Percentiles rank a stretch among this genome's conserved stretches.
These are phyloP conservation scores for Cephus spinipes DNA, from an alignment of 2,888 invertebrate genomes.

Conservation along the genomic window DNA sequence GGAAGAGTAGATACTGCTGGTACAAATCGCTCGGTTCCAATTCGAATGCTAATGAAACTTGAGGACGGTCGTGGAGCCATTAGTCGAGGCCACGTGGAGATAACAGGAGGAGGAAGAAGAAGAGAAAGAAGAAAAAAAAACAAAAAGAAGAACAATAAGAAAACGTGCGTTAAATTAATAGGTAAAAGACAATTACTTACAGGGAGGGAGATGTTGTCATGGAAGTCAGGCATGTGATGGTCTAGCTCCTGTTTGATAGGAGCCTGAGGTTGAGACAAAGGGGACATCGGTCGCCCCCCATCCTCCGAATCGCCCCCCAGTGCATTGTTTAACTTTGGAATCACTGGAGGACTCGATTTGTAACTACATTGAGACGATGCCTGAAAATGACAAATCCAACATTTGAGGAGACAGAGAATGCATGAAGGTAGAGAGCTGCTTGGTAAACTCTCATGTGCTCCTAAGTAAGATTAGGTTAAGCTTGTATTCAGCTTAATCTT, in stretches of 20 bases:
- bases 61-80: neutral
- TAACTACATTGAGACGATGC: constrained; percentile 75
- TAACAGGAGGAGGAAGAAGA: neutral
- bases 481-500: no score
- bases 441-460: no score
- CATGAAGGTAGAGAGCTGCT: neutral
- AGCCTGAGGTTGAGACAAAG: constrained; percentile 68
- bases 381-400: constrained; percentile 58
- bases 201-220: constrained; percentile 66
- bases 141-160: neutral
- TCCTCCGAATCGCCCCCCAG: constrained; percentile 70
- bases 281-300: constrained; percentile 70
- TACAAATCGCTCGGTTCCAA: neutral
- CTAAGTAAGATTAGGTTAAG: no score
- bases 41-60: neutral
- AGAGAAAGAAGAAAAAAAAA: no score
- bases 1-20: neutral
- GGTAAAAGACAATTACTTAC: constrained; percentile 48
- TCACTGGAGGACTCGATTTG: constrained; percentile 72
- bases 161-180: constrained; percentile 2
- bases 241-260: constrained; percentile 76
- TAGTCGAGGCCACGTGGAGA: neutral
- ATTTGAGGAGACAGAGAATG: neutral
- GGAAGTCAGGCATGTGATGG: constrained; percentile 68
- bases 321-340: constrained; percentile 75